Conservation (phyloP, 2,797 vertebrate genomes). For the Fundulus diaphanus region DNA sequence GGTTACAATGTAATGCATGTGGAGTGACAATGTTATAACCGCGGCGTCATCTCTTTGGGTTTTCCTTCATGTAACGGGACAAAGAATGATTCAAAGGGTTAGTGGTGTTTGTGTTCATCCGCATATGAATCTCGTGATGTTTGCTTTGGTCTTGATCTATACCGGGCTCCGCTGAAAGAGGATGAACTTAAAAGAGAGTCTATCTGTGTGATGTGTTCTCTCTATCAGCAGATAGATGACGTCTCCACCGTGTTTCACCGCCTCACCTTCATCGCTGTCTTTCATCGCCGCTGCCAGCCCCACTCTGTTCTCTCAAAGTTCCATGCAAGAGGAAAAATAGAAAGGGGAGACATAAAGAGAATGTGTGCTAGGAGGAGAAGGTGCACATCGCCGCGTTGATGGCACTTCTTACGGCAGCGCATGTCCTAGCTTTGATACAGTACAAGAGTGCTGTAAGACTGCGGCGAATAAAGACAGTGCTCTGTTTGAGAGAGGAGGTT, state of each 20-base stretch:
- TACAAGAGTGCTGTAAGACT: conserved; percentile 48
- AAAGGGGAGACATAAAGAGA: conserved; percentile 55
- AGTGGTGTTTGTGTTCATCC: conserved; percentile 24
- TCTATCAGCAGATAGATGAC: conserved; percentile 62
- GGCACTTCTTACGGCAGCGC: conserved; percentile 68
- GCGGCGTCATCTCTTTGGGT: conserved; percentile 20
- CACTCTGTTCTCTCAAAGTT: conserved; percentile 63
- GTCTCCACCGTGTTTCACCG: conserved; percentile 61
- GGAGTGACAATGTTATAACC: conserved; percentile 41
- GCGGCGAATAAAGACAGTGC: conserved; percentile 51
- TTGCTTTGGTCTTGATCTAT: conserved; percentile 39
- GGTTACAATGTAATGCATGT: conserved; percentile 28
- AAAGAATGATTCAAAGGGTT: conserved; percentile 15
- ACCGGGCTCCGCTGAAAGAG: conserved; percentile 50
- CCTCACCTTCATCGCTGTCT: conserved; percentile 66
- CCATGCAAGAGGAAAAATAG: conserved; percentile 36
- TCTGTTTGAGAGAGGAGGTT: conserved; percentile 66
- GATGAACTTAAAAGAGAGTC: conserved; percentile 56
- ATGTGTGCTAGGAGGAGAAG: conserved; percentile 43
- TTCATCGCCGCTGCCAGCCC: conserved; percentile 64
- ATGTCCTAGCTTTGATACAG: conserved; percentile 72
- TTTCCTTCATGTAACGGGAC: conserved; percentile 37
- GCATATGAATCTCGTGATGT: conserved; percentile 27
- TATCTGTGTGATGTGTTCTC: conserved; percentile 59
- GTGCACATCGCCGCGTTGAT: conserved; percentile 56